Evolutionary conservation across 37 sponge, comb jelly and placozoan genomes (phyloP), one percentile per base, ranked within the genome.

Genomic region (Cliona cf. orientalis): DNA sequence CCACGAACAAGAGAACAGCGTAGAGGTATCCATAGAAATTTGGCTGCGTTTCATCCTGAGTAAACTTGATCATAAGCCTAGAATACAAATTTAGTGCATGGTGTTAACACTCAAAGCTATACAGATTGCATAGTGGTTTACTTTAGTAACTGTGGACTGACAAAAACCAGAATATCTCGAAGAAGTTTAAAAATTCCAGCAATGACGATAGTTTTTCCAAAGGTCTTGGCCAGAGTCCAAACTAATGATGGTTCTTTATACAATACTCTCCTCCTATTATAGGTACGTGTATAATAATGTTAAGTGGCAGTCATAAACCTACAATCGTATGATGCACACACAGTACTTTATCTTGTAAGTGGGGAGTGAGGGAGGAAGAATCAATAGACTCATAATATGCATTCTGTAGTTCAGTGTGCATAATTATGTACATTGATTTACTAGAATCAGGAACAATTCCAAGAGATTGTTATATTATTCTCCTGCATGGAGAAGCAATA

Each of bases 121-220:
- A 14, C 53, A 21, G 5, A 3, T 59, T 29, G 28, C 12, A 9
- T 29, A 12, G 37, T 66, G 1, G 59, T 86, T 84, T 32, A 95
- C 96, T 89, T 94, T n/a, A 97, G 69, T 23, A 97, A 41, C 53
- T 85, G 92, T 26, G 97, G 97, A 56, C 82, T 89, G 71, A 86
- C 87, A 79, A 94, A 97, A 2, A 66, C 46, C n/a, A 97, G 70
- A 1, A 82, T 29, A 64, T 94, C 97, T 26, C 72, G 64, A 45
- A 46, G 32, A 2, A 94, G 19, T 42, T 94, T 97, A 69, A 94
- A 80, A 31, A 94, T 9, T 0, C 67, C 90, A 68, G 90, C 80
- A 0, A 77, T 44, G 22, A 85, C 40, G 82, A 97, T 86, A 0
- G 81, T 66, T 3, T 33, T 9, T 33, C 94, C 89, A 62, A 78